Evolutionary conservation across 2,888 invertebrate genomes (phyloP).

Genomic region (Geophilus truncorum): DNA sequence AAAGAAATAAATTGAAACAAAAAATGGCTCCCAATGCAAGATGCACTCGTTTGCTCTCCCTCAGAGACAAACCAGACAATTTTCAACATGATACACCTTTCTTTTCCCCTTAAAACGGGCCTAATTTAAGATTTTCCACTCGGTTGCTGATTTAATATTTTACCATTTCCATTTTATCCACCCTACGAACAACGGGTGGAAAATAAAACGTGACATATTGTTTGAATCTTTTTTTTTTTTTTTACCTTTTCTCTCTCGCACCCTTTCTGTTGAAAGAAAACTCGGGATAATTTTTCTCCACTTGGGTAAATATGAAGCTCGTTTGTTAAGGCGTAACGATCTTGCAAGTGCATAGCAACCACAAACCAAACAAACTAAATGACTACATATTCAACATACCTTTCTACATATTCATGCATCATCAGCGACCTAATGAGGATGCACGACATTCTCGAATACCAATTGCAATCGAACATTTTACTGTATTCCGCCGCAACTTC

Average conservation of each 20-base stretch:
- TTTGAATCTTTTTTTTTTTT: not conserved
- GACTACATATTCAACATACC: constrained; percentile 1
- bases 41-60: constrained; percentile 13
- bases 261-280: not conserved
- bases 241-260: not conserved
- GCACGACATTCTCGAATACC: constrained; percentile 8
- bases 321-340: constrained; percentile 22
- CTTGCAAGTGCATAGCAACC: constrained; percentile 8
- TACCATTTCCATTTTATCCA: not conserved
- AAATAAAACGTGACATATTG: not conserved
- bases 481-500: too few relatives aligned
- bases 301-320: constrained; percentile 21
- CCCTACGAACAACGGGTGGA: not conserved
- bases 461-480: not conserved
- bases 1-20: not conserved
- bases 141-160: constrained; percentile 8
- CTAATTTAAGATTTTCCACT: not conserved
- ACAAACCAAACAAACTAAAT: constrained; percentile 19
- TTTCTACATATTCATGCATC: constrained; percentile 12
- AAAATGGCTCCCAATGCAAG: not conserved
- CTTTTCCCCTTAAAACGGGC: not conserved
- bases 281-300: not conserved
- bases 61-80: not conserved
- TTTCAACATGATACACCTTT: not conserved
- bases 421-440: constrained; percentile 7